Percentiles rank a stretch among this genome's conserved stretches.
Conservation (phyloP, 2,888 invertebrate species). For the Biston stratarius region DNA sequence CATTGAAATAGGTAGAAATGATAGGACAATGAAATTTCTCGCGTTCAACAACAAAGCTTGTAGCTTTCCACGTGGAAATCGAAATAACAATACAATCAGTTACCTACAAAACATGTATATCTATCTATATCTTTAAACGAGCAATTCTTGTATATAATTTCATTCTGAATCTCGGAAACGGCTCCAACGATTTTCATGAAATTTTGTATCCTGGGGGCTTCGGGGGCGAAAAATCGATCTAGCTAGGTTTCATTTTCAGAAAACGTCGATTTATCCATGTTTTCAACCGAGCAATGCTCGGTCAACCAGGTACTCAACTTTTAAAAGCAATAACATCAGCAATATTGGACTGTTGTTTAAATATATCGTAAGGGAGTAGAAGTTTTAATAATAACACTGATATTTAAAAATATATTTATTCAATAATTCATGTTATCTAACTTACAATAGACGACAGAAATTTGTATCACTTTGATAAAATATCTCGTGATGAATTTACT, state of each 20-base stretch:
- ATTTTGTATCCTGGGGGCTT: too few relatives aligned
- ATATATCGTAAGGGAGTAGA: neutral
- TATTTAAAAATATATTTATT: conserved; percentile 10
- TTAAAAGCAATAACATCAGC: neutral
- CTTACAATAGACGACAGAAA: too few relatives aligned
- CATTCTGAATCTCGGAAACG: too few relatives aligned
- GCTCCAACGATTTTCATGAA: too few relatives aligned
- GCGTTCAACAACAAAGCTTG: neutral
- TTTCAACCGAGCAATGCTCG: too few relatives aligned
- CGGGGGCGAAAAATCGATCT: too few relatives aligned
- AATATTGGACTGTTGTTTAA: neutral
- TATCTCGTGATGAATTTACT: neutral
- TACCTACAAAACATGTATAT: neutral
- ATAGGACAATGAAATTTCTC: neutral
- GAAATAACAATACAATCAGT: conserved; percentile 7
- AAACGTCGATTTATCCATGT: too few relatives aligned
- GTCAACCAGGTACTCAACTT: too few relatives aligned
- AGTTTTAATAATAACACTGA: conserved; percentile 5
- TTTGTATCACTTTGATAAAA: neutral
- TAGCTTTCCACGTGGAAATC: conserved; percentile 1
- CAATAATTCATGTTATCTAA: neutral
- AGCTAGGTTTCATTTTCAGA: too few relatives aligned
- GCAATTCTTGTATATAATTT: too few relatives aligned
- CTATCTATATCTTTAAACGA: too few relatives aligned
- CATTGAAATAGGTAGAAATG: neutral